Base-by-base conservation (phyloP, 1,140 invertebrate genomes). In the Trichogramma pretiosum region DNA sequence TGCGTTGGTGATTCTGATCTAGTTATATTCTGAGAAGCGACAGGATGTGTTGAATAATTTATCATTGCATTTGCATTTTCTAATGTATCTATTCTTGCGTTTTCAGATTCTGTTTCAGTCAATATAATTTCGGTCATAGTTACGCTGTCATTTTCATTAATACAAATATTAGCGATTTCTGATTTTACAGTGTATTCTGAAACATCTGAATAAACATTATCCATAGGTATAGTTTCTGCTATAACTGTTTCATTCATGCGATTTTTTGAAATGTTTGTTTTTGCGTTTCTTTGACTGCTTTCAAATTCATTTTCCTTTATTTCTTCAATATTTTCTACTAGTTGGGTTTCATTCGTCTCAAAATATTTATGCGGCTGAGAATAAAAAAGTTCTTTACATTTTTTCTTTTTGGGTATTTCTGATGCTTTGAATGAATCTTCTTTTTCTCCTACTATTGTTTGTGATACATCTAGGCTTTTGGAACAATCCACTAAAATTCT, bases 201-300 rank as follows among this genome's bases (percentile, higher is more conserved):
- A 41, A 60, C 44, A n/a, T 60, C 58, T 1, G 50, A 48, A 18
- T 56, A 47, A 14, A 74, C 42, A 49, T 59, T 59, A 62, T 83
- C 80, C 10, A 61, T 63, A 8, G 63, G 46, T 19, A 79, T 50
- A 17, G 73, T 68, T 62, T 80, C 72, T 53, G 71, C 67, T 16
- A 80, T 59, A 11, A 75, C 52, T 7, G 73, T 76, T 64, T 78
- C 77, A n/a, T n/a, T n/a, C n/a, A n/a, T n/a, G n/a, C n/a, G n/a
- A n/a, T n/a, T n/a, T n/a, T 51, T 74, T 71, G 17, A 72, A 54
- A 34, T 68, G 48, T 11, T 63, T 51, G 10, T 64, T 43, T 70
- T 73, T 18, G 80, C 80, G 35, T 45, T 61, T 11, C 58, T 66
- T 24, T 57, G 49, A 14, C n/a, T n/a, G n/a, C n/a, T n/a, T n/a